Evolutionary conservation across 92 coral and sea anemone species (phyloP).

Genomic region (Zoanthus sansibaricus): DNA sequence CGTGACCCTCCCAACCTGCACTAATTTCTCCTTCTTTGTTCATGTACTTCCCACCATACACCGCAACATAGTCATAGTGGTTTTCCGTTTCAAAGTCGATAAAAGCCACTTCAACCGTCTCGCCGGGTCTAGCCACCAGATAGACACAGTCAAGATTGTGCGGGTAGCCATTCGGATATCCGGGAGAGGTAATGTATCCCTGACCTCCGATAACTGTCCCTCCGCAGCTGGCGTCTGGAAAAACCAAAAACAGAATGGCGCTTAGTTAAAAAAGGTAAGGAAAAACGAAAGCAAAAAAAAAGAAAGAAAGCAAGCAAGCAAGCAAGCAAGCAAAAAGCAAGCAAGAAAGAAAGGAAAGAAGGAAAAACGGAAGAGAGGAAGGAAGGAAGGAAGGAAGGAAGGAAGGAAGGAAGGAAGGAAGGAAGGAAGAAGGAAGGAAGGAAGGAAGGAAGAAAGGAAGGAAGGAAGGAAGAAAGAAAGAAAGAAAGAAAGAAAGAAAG

Average conservation of each 20-base stretch:
- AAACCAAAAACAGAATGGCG: background rate
- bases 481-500: no score
- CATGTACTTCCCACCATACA: conserved; percentile 56
- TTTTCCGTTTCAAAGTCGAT: conserved; percentile 75
- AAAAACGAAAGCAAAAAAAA: background rate
- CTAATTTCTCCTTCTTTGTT: conserved; percentile 31
- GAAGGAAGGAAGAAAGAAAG: no score
- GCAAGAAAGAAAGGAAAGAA: no score
- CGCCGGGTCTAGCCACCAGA: conserved; percentile 78
- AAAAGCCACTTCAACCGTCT: conserved; percentile 68
- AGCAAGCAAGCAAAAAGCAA: background rate
- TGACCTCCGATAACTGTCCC: conserved; percentile 68
- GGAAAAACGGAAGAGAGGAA: no score
- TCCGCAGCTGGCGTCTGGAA: conserved; percentile 81
- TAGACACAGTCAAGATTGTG: conserved; percentile 85
- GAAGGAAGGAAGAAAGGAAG: no score
- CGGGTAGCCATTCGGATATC: conserved; percentile 80
- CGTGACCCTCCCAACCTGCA: conserved; percentile 69
- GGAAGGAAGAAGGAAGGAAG: no score
- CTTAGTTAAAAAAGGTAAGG: background rate
- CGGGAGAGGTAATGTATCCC: conserved; percentile 80
- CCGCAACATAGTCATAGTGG: conserved; percentile 61
- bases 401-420: no score
- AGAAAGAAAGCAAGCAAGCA: background rate
- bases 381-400: no score